These are phyloP conservation scores for Sebastes aleutianus DNA, from an alignment of 2,797 vertebrate genomes.

Conservation along the genomic window DNA sequence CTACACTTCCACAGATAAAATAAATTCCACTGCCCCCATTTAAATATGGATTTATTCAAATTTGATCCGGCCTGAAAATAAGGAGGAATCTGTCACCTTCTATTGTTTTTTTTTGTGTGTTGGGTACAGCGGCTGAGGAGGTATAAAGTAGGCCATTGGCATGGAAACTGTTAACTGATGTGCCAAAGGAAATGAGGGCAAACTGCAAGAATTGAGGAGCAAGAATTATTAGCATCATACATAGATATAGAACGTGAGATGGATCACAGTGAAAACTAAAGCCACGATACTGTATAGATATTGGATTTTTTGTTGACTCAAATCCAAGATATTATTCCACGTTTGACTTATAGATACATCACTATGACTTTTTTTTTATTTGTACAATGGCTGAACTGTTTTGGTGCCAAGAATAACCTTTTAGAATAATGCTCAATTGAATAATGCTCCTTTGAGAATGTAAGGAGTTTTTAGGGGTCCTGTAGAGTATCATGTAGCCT, in stretches of 20 bases:
- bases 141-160: constrained; percentile 71
- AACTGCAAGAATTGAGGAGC: constrained; percentile 57
- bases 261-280: constrained; percentile 1
- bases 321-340: neutral
- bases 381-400: neutral
- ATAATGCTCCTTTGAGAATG: neutral
- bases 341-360: neutral
- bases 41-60: constrained; percentile 23
- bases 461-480: neutral
- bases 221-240: constrained; percentile 49
- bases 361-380: neutral
- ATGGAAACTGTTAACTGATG: constrained; percentile 58
- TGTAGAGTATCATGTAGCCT: neutral
- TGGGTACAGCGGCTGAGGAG: constrained; percentile 27
- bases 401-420: neutral
- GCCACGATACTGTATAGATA: neutral
- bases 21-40: neutral
- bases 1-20: constrained; percentile 2
- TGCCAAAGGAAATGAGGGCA: constrained; percentile 72
- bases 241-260: neutral
- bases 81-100: constrained; percentile 41
- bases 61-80: constrained; percentile 29
- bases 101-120: constrained; percentile 8
- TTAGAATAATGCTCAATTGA: neutral
- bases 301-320: neutral